A percentile compares a stretch with the other conserved stretches of the same genome.
phyloP scores from a whole-genome alignment of 2,888 invertebrate genomes.

The Rosalia funebris region DNA sequence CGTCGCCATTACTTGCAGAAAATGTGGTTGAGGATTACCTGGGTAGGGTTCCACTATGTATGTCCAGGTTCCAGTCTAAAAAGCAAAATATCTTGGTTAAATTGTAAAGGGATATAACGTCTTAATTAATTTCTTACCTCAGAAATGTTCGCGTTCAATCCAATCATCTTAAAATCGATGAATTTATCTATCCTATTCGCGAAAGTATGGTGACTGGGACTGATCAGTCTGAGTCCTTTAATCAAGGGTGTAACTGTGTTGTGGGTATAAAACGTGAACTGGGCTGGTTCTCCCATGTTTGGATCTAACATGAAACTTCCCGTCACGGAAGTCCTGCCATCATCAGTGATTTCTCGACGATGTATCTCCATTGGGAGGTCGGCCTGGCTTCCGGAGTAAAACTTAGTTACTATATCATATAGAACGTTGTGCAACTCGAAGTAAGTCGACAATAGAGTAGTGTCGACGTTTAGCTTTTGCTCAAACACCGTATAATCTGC shows the following conservation, averaged over 20 bases:
- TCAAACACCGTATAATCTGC: slow-evolving; percentile 67
- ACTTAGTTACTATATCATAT: slow-evolving; percentile 64
- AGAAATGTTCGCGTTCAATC: slow-evolving; percentile 65
- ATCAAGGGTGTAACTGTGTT: slow-evolving; percentile 67
- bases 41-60: slow-evolving; percentile 69
- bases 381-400: slow-evolving; percentile 63
- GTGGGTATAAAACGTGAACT: slow-evolving; percentile 67
- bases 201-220: slow-evolving; percentile 65
- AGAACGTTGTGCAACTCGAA: slow-evolving; percentile 67
- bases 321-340: slow-evolving; percentile 65
- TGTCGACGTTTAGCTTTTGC: slow-evolving; percentile 66
- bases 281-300: slow-evolving; percentile 66
- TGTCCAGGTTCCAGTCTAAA: slow-evolving; percentile 68
- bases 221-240: slow-evolving; percentile 64
- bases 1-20: slow-evolving; percentile 70
- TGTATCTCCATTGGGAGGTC: slow-evolving; percentile 68
- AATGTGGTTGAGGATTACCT: slow-evolving; percentile 71
- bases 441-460: slow-evolving; percentile 66
- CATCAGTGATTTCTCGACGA: slow-evolving; percentile 65
- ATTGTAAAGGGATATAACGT: too few species aligned
- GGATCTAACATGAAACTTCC: slow-evolving; percentile 69
- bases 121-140: slow-evolving; percentile 51
- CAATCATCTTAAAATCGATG: slow-evolving; percentile 66
- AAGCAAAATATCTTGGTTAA: too few species aligned
- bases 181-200: slow-evolving; percentile 65